Conservation (phyloP, 2,888 invertebrate species). For the Tinea semifulvella region DNA sequence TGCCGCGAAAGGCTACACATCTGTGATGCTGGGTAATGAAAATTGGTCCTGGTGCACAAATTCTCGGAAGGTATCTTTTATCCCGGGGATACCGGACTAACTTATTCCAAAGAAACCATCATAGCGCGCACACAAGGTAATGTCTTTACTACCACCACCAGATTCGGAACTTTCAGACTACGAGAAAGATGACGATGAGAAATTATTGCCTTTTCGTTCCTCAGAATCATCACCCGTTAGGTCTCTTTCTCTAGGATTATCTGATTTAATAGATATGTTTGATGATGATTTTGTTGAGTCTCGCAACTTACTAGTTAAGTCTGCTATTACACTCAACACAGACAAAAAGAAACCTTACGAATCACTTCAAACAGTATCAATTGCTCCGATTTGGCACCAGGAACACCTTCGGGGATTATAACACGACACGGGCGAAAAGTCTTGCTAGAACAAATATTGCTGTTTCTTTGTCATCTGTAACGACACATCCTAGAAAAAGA, state of each 20-base stretch:
- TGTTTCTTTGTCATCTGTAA: not conserved
- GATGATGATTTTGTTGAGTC: not conserved
- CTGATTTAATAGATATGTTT: not conserved
- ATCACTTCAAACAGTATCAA: not conserved
- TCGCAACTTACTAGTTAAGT: not conserved
- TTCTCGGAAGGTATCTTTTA: too few species aligned
- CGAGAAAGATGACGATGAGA: constrained; percentile 1
- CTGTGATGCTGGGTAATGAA: too few species aligned
- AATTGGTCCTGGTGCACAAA: too few species aligned
- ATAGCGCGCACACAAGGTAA: not conserved
- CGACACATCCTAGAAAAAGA: not conserved
- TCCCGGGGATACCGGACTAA: too few species aligned
- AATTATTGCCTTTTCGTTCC: not conserved
- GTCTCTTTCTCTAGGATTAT: not conserved
- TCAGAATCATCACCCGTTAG: not conserved
- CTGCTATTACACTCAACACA: not conserved
- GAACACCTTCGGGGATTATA: not conserved
- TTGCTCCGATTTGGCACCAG: not conserved
- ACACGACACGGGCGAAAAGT: not conserved
- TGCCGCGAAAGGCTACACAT: too few species aligned
- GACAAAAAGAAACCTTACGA: not conserved
- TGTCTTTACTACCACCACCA: not conserved
- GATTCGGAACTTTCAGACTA: not conserved
- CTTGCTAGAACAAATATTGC: not conserved
- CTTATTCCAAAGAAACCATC: too few species aligned